Percentiles rank a stretch among this genome's conserved stretches.
Evolutionary conservation across 1,140 invertebrate species (phyloP).

Genomic region (Medauroidea extradentata): DNA sequence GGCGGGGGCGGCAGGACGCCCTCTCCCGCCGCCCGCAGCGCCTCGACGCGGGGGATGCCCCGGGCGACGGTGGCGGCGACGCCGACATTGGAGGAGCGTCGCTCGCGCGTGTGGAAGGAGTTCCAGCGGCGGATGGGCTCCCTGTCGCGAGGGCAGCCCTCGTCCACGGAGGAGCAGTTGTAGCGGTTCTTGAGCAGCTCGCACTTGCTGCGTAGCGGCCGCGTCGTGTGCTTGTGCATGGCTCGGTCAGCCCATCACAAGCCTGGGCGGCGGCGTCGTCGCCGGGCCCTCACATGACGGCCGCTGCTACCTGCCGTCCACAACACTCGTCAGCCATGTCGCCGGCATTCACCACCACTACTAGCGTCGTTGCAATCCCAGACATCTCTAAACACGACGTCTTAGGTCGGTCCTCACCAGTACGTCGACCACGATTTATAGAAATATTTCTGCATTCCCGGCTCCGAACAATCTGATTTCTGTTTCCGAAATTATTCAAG

Average conservation of each 20-base stretch:
- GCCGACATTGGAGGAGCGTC: constrained; percentile 8
- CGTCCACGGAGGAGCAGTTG: too few species aligned
- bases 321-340: background rate
- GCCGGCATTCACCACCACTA: background rate
- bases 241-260: background rate
- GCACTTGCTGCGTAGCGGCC: background rate
- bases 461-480: too few species aligned
- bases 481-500: too few species aligned
- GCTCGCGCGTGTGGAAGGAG: constrained; percentile 45
- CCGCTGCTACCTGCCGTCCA: background rate
- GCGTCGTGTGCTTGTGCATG: constrained; percentile 4
- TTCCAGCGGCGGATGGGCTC: constrained; percentile 51
- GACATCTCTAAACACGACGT: too few species aligned
- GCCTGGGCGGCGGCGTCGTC: background rate
- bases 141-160: background rate
- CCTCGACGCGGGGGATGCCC: constrained; percentile 19
- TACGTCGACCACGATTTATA: too few species aligned
- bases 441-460: too few species aligned
- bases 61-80: constrained; percentile 9
- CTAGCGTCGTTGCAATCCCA: background rate
- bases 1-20: constrained; percentile 16
- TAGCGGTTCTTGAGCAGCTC: too few species aligned
- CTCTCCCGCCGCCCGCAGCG: constrained; percentile 27
- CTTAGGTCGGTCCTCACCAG: too few species aligned
- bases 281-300: background rate